These are phyloP conservation scores for Crotalus tigris DNA, from an alignment of 2,113 vertebrate species.

Conservation along the genomic window DNA sequence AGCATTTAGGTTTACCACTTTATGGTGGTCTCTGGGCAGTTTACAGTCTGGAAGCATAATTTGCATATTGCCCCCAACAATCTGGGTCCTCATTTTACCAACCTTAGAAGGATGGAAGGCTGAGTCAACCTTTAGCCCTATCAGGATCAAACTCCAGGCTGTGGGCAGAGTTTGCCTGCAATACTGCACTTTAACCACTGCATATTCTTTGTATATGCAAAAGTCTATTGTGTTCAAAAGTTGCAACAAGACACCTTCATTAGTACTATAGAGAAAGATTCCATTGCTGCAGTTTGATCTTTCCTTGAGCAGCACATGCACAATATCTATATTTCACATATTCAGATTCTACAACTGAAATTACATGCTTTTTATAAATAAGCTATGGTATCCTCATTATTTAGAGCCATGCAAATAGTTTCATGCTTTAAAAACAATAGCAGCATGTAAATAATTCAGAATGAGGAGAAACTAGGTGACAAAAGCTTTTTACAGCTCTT, in stretches of 20 bases:
- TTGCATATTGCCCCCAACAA: no score
- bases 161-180: not conserved
- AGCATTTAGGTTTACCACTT: no score
- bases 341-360: no score
- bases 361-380: no score
- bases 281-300: not conserved
- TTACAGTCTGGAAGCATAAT: no score
- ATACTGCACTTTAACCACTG: not conserved
- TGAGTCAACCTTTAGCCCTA: not conserved
- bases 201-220: not conserved
- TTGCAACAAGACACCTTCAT: not conserved
- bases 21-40: no score
- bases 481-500: not conserved
- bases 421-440: not conserved
- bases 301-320: not conserved
- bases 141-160: not conserved
- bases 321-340: not conserved
- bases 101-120: not conserved
- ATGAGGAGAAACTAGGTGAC: not conserved
- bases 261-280: not conserved
- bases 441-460: not conserved
- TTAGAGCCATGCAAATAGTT: no score
- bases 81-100: not conserved
- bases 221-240: not conserved
- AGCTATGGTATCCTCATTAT: no score